phyloP scores from a whole-genome alignment of 2,888 invertebrate species.

The Conomelus anceps region DNA sequence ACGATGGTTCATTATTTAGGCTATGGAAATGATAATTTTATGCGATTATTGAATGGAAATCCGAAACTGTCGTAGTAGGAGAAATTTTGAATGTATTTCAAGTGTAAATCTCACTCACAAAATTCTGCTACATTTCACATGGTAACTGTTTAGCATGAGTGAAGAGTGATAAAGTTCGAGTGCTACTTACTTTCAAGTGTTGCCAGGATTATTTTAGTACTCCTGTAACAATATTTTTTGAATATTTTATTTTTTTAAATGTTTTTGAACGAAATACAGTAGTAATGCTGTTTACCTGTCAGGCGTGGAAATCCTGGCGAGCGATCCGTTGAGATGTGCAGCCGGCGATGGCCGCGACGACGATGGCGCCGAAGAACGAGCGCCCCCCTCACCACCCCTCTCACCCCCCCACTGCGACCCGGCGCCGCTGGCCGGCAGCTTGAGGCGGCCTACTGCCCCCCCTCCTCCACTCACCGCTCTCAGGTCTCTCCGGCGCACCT shows the following conservation, averaged over 20 bases:
- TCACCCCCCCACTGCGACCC: slow-evolving; percentile 47
- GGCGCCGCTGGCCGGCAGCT: slow-evolving; percentile 50
- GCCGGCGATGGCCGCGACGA: no score
- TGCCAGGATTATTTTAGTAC: no score
- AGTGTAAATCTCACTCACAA: no score
- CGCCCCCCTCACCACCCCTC: slow-evolving; percentile 57
- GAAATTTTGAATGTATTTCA: no score
- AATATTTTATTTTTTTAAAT: no score
- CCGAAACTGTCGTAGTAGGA: no score
- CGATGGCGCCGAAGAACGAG: slow-evolving; percentile 3
- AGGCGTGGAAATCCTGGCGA: neutral
- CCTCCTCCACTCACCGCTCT: slow-evolving; percentile 1
- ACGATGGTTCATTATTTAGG: no score
- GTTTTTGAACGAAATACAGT: neutral
- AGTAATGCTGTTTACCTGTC: neutral
- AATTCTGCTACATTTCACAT: no score
- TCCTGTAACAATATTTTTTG: no score
- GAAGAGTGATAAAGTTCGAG: neutral
- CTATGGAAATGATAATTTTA: no score
- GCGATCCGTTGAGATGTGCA: neutral
- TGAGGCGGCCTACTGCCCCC: slow-evolving; percentile 46
- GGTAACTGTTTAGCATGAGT: no score
- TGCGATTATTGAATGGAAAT: no score
- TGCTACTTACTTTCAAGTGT: neutral
- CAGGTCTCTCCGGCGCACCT: slow-evolving; percentile 35